Conservation (phyloP, 2,113 vertebrate genomes). For the Mesoclemmys tuberculata region DNA sequence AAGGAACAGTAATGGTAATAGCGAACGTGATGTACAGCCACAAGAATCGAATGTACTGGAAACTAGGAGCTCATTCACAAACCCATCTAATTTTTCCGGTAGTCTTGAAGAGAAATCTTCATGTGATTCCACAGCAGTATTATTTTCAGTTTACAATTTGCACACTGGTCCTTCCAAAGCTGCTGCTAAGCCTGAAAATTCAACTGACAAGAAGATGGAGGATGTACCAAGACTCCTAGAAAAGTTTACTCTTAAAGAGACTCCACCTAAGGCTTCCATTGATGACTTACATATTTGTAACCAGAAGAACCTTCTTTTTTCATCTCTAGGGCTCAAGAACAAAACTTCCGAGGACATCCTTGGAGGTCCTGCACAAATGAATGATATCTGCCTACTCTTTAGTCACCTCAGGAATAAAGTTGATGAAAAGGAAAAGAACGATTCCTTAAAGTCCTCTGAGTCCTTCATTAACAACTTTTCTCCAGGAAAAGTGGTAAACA, state of each 20-base stretch:
- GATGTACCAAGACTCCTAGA: slow-evolving; percentile 80
- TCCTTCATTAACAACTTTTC: neutral
- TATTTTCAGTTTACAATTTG: slow-evolving; percentile 34
- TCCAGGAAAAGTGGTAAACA: neutral
- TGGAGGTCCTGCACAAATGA: slow-evolving; percentile 34
- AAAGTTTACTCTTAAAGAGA: slow-evolving; percentile 78
- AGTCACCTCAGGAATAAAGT: slow-evolving; percentile 46
- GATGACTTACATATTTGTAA: slow-evolving; percentile 7
- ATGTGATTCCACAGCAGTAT: neutral
- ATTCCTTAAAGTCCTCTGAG: neutral
- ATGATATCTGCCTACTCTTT: slow-evolving; percentile 48
- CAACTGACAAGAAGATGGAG: slow-evolving; percentile 56
- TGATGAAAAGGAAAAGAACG: neutral
- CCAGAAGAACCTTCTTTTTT: slow-evolving; percentile 28
- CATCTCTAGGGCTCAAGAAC: slow-evolving; percentile 63
- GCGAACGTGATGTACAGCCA: neutral
- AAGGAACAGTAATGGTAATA: slow-evolving; percentile 41
- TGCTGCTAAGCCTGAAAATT: neutral
- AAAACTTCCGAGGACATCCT: slow-evolving; percentile 29
- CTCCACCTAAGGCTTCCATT: neutral
- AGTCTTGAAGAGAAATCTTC: neutral
- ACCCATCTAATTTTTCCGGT: neutral
- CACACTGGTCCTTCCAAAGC: slow-evolving; percentile 12
- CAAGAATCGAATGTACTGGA: neutral
- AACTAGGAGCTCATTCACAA: neutral